Evolutionary conservation across 2,797 vertebrate genomes (phyloP).

Genomic region (Sebastes cheni): DNA sequence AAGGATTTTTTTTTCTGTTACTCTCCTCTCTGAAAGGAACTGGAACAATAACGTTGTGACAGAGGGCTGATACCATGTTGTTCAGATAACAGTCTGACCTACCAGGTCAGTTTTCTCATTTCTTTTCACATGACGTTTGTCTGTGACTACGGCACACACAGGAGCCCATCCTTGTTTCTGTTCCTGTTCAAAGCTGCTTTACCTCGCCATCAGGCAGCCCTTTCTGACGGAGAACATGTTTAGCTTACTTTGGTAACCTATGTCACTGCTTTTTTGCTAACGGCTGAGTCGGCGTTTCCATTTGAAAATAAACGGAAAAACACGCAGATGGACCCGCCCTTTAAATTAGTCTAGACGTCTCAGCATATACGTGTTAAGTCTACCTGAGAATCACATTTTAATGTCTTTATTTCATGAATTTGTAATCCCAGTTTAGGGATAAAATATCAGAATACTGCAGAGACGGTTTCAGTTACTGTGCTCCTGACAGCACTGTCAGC

Average conservation of each 20-base stretch:
- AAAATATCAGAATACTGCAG: background rate
- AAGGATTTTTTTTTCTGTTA: constrained; percentile 19
- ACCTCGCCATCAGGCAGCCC: no score
- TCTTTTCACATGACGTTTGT: background rate
- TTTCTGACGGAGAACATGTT: no score
- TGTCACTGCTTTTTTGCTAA: no score
- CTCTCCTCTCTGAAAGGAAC: constrained; percentile 16
- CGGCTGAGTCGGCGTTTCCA: no score
- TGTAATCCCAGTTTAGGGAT: constrained; percentile 1
- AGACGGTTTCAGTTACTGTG: background rate
- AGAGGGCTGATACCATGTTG: constrained; percentile 17
- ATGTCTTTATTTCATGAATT: background rate
- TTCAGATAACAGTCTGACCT: constrained; percentile 23
- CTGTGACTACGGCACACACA: background rate
- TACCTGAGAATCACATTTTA: constrained; percentile 13
- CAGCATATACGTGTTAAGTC: background rate
- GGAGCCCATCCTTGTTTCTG: background rate
- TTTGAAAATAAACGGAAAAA: no score
- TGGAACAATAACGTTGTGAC: constrained; percentile 31
- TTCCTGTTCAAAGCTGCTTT: background rate
- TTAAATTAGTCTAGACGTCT: background rate
- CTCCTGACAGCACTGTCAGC: background rate
- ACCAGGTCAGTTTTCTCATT: constrained; percentile 10
- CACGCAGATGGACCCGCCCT: no score
- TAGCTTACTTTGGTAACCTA: no score